Evolutionary conservation across 2,113 vertebrate genomes (phyloP), one percentile per base, ranked within the genome.

Genomic region (Scopus umbretta): DNA sequence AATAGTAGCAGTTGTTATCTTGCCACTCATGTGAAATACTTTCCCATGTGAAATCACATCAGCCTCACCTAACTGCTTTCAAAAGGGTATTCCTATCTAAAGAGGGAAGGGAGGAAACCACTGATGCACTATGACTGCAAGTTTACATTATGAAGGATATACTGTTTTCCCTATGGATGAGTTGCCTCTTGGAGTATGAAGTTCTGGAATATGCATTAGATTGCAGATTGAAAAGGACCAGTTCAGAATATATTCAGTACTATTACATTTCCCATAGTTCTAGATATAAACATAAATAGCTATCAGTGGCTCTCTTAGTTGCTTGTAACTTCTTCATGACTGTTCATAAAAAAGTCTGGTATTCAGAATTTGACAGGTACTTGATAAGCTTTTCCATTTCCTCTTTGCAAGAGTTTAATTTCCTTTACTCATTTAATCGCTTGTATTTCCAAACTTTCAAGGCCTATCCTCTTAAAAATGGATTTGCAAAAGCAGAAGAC

Each of bases 371-470:
- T 73, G 49, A 66, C 40, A 76, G 45, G 53, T 61, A 47, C 32
- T 80, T 73, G 87, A 86, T 92, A 94, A 88, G 55, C 19, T 84
- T 94, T 91, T 95, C 83, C 22, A 67, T 94, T 92, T 96, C 80
- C 38, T 66, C 45, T 90, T 88, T 71, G 23, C 59, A 78, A 70
- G 50, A 38, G 7, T 90, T 95, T 88, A 45, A 90, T 95, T 95
- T 97, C 53, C 79, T 91, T 82, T 85, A 65, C 25, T 61, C 23
- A 29, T 93, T 72, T 87, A 72, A 75, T 72, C 82, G 22, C 30
- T 56, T 92, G 34, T 50, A 53, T 70, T 92, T 68, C 74, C 40
- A 88, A 90, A 86, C 29, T 90, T 94, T 88, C 45, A 83, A 80
- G 74, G 29, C 67, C 34, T 80, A 30, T 88, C 17, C 38, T 85